Evolutionary conservation across 1,140 invertebrate species (phyloP).

Genomic region (Pseudoatta argentina): DNA sequence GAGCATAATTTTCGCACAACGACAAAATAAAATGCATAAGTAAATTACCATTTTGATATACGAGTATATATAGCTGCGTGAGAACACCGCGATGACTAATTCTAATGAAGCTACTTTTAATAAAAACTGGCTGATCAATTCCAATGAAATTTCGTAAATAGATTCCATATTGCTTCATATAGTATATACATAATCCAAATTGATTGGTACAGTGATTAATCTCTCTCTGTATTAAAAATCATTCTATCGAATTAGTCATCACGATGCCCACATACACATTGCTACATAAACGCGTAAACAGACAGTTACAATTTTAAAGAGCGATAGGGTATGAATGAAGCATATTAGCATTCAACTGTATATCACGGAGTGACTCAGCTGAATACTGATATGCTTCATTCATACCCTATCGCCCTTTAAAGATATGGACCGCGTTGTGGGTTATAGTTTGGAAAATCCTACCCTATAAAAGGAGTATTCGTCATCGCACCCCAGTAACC

Average conservation of each 20-base stretch:
- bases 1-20: background rate
- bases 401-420: constrained; percentile 25
- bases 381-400: constrained; percentile 33
- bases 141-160: constrained; percentile 28
- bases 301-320: constrained; percentile 21
- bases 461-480: background rate
- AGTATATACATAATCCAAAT: background rate
- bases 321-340: constrained; percentile 21
- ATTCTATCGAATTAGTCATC: constrained; percentile 22
- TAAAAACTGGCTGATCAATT: background rate
- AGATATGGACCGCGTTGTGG: background rate
- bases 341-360: constrained; percentile 11
- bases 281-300: background rate
- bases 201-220: background rate
- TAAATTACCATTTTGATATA: background rate
- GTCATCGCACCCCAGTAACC: constrained; percentile 24
- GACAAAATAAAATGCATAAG: background rate
- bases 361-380: constrained; percentile 45
- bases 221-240: background rate
- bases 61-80: background rate
- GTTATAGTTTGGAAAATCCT: constrained; percentile 35
- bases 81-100: constrained; percentile 27
- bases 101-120: background rate
- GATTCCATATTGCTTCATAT: background rate
- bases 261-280: background rate